Evolutionary conservation across 2,797 vertebrate species (phyloP).

Genomic region (Acomys russatus): DNA sequence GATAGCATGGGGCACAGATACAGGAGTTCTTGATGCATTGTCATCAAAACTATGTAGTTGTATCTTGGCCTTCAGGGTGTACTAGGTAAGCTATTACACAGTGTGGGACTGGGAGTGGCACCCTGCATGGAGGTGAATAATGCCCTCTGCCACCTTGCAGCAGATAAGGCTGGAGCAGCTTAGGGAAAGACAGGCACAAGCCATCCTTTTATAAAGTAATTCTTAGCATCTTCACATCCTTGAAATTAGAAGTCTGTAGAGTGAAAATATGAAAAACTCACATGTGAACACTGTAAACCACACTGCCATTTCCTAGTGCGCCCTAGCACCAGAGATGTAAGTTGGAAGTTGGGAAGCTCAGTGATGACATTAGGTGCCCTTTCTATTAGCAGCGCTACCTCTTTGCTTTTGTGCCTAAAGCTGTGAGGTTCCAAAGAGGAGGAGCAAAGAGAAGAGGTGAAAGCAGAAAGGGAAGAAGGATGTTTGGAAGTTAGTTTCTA

Average conservation of each 20-base stretch:
- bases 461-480: background rate
- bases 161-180: slow-evolving; percentile 31
- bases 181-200: slow-evolving; percentile 43
- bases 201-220: slow-evolving; percentile 33
- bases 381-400: background rate
- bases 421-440: background rate
- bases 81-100: slow-evolving; percentile 65
- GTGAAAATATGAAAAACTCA: background rate
- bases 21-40: slow-evolving; percentile 71
- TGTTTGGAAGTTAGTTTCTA: background rate
- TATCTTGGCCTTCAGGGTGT: slow-evolving; percentile 50
- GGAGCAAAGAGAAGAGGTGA: background rate
- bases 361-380: background rate
- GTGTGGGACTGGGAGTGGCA: slow-evolving; percentile 57
- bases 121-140: slow-evolving; percentile 66
- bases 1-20: slow-evolving; percentile 76
- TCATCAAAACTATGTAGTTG: slow-evolving; percentile 74
- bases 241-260: slow-evolving; percentile 42
- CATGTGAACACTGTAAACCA: background rate
- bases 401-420: slow-evolving; percentile 34
- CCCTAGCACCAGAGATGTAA: background rate
- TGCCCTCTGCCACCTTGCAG: slow-evolving; percentile 47
- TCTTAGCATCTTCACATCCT: slow-evolving; percentile 43
- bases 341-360: background rate
- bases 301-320: slow-evolving; percentile 2